These are phyloP conservation scores for Dorcus parallelipipedus DNA, from an alignment of 2,888 invertebrate species.

Conservation along the genomic window DNA sequence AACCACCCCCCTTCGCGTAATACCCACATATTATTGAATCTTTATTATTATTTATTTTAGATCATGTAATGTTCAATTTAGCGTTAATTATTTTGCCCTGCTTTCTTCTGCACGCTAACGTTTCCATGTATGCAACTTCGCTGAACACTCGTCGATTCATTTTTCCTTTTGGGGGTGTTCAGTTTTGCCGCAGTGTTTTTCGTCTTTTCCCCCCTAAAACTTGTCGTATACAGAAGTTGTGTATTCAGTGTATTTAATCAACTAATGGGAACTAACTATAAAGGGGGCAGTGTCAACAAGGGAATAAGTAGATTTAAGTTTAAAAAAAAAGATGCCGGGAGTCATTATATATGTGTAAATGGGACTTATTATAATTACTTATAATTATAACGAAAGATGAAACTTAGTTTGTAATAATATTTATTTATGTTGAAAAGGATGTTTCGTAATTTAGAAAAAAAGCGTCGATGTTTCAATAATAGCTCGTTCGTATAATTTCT, in stretches of 20 bases:
- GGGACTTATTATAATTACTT: constrained; percentile 11
- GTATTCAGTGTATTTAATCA: background rate
- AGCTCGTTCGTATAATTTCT: no score
- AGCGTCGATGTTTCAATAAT: no score
- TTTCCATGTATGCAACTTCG: background rate
- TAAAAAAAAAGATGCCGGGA: constrained; percentile 10
- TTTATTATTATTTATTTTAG: no score
- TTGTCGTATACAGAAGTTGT: background rate
- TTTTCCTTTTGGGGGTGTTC: no score
- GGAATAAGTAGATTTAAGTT: constrained; percentile 8
- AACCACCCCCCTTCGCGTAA: no score
- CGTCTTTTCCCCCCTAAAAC: background rate
- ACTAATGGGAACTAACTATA: background rate
- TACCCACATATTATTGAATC: no score
- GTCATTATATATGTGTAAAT: constrained; percentile 3
- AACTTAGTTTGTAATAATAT: background rate
- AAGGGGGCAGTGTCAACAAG: constrained; percentile 1
- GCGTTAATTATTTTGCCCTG: background rate
- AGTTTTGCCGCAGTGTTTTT: no score
- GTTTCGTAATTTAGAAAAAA: background rate
- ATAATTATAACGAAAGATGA: background rate
- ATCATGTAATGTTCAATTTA: background rate
- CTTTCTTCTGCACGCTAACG: background rate
- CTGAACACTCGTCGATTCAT: no score
- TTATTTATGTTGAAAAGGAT: background rate